Base-by-base conservation (phyloP, 2,888 invertebrate species). In the Boloria selene region DNA sequence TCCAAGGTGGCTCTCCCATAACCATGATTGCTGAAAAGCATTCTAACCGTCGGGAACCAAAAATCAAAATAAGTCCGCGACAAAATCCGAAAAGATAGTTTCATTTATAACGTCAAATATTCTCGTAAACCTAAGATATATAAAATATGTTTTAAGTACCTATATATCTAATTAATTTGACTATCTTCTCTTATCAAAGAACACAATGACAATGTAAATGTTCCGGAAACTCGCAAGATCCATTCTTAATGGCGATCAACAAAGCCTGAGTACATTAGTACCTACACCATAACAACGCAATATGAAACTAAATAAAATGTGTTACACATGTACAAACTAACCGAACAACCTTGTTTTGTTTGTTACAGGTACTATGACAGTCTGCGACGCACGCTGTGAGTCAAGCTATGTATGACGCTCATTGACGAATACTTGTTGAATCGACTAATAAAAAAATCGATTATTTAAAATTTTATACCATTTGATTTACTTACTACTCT, bases 341-440 rank as follows among this genome's bases (percentile, higher is more conserved):
- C 67, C 70, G 65, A 65, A 65, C 68, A 73, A 68, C 69, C 64
- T 71, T 70, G 61, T 70, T 67, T 72, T 74, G 72, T 90, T 90
- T 22, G 22, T 22, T 38, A 68, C 90, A 91, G 90, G 90, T 91
- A 90, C 84, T 82, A 87, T 87, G 89, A 86, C 85, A 78, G 83
- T 85, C 83, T 84, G 79, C 86, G 80, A 80, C 83, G 82, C 78
- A 78, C 81, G 84, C 83, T 83, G 90, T 91, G 90, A 91, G 90
- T 91, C 88, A 85, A 80, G 71, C 75, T 79, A 83, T 83, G 83
- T 78, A 79, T 82, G 80, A 78, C 79, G 82, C 79, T 76, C 74
- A 74, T 76, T 83, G 83, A 86, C 84, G 79, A 84, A 79, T 77
- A 70, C 64, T 66, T 75, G 52, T 31, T 3, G n/a, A 14, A 58